Evolutionary conservation across 2,113 vertebrate species (phyloP).

Genomic region (Salvelinus namaycush): DNA sequence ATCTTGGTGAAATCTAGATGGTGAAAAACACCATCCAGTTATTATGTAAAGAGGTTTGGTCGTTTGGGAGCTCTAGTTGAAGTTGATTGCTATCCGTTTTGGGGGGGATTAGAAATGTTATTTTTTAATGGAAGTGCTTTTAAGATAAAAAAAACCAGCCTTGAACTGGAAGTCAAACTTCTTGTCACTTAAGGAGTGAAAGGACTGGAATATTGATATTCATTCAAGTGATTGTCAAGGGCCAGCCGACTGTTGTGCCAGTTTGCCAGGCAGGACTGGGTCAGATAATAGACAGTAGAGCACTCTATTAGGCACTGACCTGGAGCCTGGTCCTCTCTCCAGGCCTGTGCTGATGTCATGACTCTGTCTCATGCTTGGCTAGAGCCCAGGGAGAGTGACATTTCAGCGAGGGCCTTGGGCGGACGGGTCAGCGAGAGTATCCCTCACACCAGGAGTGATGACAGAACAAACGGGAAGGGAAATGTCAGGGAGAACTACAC

Average conservation of each 20-base stretch:
- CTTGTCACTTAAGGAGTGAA: background rate
- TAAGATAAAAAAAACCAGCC: background rate
- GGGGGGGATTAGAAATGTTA: no score
- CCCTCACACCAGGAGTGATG: conserved; percentile 23
- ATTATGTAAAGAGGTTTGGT: no score
- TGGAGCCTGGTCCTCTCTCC: background rate
- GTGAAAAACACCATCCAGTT: no score
- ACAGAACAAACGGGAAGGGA: conserved; percentile 31
- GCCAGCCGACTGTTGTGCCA: background rate
- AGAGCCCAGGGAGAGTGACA: conserved; percentile 36
- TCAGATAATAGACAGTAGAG: background rate
- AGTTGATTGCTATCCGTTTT: no score
- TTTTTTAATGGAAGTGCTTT: no score
- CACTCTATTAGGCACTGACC: background rate
- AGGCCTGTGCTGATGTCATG: conserved; percentile 6
- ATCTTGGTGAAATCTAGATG: no score
- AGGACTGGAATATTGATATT: no score
- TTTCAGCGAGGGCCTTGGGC: conserved; percentile 27
- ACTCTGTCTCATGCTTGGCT: conserved; percentile 9
- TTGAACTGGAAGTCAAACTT: background rate
- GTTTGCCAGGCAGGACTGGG: background rate
- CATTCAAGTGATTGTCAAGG: background rate
- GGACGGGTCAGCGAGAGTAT: conserved; percentile 20
- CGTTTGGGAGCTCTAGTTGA: no score
- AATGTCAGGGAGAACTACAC: conserved; percentile 35